These are phyloP conservation scores for Geotrupes spiniger DNA, from an alignment of 2,888 invertebrate genomes.

Conservation along the genomic window DNA sequence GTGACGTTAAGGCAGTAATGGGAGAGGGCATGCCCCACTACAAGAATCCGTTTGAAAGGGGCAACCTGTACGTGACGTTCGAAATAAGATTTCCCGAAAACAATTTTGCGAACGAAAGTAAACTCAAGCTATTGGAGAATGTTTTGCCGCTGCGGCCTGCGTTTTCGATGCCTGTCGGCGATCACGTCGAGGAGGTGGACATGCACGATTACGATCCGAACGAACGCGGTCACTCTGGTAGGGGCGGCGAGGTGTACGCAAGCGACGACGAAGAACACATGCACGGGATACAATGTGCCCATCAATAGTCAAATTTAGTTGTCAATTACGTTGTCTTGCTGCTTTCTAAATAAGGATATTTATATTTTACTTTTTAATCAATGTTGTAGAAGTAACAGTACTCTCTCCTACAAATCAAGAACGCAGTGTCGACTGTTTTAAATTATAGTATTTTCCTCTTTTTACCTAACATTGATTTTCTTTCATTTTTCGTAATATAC, in stretches of 20 bases:
- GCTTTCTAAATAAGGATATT: constrained; percentile 50
- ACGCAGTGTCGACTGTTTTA: constrained; percentile 3
- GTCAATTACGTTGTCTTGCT: constrained; percentile 41
- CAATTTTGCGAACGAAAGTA: constrained; percentile 70
- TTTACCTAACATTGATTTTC: background rate
- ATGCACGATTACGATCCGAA: constrained; percentile 71
- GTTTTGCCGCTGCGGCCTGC: constrained; percentile 71
- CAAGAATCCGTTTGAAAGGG: constrained; percentile 81
- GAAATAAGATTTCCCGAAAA: constrained; percentile 80
- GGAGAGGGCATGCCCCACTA: constrained; percentile 90
- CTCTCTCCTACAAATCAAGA: no score
- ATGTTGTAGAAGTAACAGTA: constrained; percentile 17
- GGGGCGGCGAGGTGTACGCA: constrained; percentile 68
- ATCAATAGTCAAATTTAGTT: constrained; percentile 60
- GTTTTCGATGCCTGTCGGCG: constrained; percentile 71
- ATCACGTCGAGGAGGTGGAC: constrained; percentile 83
- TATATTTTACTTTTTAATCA: constrained; percentile 24
- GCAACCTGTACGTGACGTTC: constrained; percentile 84
- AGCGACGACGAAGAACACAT: constrained; percentile 66
- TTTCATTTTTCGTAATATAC: background rate
- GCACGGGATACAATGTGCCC: constrained; percentile 73
- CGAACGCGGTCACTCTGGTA: constrained; percentile 51
- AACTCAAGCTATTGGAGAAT: constrained; percentile 67
- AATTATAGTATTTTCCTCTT: constrained; percentile 1
- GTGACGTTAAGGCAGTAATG: constrained; percentile 71